Evolutionary conservation across 30 jellyfish, hydroid and myxozoan species (phyloP).

Genomic region (Aurelia aurita complex sp. Pacific): DNA sequence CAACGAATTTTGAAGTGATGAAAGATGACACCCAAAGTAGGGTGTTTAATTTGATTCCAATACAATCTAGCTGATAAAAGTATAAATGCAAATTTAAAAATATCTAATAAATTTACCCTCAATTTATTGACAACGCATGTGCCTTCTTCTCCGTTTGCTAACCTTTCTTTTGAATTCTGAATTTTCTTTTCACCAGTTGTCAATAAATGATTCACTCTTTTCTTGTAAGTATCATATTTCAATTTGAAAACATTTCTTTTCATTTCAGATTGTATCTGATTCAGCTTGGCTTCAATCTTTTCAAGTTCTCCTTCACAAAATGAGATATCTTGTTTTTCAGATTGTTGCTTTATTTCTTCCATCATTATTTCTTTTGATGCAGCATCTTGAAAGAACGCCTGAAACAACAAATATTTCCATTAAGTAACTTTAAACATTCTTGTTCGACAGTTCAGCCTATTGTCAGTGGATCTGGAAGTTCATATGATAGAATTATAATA

Average conservation of each 20-base stretch:
- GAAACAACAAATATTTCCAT: neutral
- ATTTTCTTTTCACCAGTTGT: slow-evolving; percentile 61
- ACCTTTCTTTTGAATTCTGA: slow-evolving; percentile 24
- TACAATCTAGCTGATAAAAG: no score
- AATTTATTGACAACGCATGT: slow-evolving; percentile 23
- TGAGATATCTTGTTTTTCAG: neutral
- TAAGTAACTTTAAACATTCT: neutral
- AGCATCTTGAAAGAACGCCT: slow-evolving; percentile 65
- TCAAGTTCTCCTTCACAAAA: slow-evolving; percentile 11
- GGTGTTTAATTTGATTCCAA: no score
- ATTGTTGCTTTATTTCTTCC: slow-evolving; percentile 5
- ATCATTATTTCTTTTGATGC: slow-evolving; percentile 13
- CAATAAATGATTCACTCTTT: slow-evolving; percentile 42
- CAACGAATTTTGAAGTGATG: no score
- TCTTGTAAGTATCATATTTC: slow-evolving; percentile 52
- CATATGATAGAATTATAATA: no score
- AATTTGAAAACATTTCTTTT: slow-evolving; percentile 25
- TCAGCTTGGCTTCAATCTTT: slow-evolving; percentile 21
- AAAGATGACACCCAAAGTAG: no score
- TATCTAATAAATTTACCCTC: slow-evolving; percentile 45
- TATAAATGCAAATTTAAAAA: neutral
- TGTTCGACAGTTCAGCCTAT: no score
- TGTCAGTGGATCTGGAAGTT: no score
- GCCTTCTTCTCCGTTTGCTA: slow-evolving; percentile 39
- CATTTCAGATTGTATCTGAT: slow-evolving; percentile 5